Evolutionary conservation across 2,888 invertebrate genomes (phyloP), one percentile per base, ranked within the genome.

Genomic region (Pyralis farinalis): DNA sequence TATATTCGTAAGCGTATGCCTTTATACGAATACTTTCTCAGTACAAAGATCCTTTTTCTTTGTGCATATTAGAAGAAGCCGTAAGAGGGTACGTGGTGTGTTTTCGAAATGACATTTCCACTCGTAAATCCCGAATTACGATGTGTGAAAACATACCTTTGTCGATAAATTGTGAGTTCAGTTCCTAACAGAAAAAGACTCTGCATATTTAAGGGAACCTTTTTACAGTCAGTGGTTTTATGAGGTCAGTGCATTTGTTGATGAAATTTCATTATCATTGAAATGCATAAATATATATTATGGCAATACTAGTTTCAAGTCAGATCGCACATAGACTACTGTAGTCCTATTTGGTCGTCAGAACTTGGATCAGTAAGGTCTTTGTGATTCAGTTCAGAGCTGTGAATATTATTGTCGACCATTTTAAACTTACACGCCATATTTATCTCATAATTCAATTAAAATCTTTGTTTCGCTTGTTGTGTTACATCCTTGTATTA

Each of bases 51-150:
- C 66, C n/a, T 66, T 73, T 66, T 78, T 74, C 79, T 82, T 76
- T 81, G 83, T 79, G 75, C 78, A 82, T 83, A 81, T 78, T 81
- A 78, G 66, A 81, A 60, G 59, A 63, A 60, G 53, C 59, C 58
- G 60, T 75, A 64, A 72, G 73, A 68, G 66, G 64, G 60, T 64
- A 73, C 81, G 77, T 71, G 76, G 66, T 48, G 53, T 63, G 73
- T 71, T 71, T 77, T 56, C 55, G 44, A 67, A 78, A 78, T 68
- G 68, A 59, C 68, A 70, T 71, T 71, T 71, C 48, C 52, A 55
- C 60, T 63, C 61, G 67, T 69, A 73, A 77, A 76, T 69, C 68
- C 62, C 55, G 62, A 65, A 72, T 76, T 75, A 76, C 69, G 71
- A 68, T 67, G 76, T 72, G 69, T 71, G 63, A 68, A 73, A 74